Conservation (phyloP, 1,140 invertebrate species). For the Platyscapa corneri region DNA sequence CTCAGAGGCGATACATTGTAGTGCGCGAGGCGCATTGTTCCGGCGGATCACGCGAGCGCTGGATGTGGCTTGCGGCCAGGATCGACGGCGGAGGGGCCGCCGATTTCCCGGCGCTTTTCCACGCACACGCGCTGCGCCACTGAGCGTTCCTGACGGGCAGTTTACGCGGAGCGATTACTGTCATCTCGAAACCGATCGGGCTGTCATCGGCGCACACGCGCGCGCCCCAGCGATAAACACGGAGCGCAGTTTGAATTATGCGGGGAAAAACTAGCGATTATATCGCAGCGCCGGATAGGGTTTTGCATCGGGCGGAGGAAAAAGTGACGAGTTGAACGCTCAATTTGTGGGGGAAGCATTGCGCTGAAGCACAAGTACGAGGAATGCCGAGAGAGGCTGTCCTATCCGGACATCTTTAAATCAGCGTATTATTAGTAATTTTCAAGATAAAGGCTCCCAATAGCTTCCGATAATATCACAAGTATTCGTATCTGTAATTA, state of each 20-base stretch:
- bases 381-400: neutral
- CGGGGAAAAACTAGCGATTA: neutral
- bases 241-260: no score
- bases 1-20: constrained; percentile 4
- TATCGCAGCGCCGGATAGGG: neutral
- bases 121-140: neutral
- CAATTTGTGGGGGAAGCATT: neutral
- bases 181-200: neutral
- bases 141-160: neutral
- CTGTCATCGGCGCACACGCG: neutral
- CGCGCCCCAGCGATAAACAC: no score
- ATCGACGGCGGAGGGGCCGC: neutral
- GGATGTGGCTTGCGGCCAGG: constrained; percentile 32
- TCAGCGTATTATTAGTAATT: no score
- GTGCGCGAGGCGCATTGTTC: neutral
- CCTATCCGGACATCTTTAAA: neutral
- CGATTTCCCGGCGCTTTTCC: neutral
- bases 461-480: no score
- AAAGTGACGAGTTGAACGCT: neutral
- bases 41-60: constrained; percentile 22
- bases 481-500: no score
- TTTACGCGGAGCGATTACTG: neutral
- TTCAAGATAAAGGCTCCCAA: no score
- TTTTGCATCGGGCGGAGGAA: neutral
- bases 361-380: no score